Evolutionary conservation across 2,113 vertebrate species (phyloP).

Genomic region (Smithornis capensis): DNA sequence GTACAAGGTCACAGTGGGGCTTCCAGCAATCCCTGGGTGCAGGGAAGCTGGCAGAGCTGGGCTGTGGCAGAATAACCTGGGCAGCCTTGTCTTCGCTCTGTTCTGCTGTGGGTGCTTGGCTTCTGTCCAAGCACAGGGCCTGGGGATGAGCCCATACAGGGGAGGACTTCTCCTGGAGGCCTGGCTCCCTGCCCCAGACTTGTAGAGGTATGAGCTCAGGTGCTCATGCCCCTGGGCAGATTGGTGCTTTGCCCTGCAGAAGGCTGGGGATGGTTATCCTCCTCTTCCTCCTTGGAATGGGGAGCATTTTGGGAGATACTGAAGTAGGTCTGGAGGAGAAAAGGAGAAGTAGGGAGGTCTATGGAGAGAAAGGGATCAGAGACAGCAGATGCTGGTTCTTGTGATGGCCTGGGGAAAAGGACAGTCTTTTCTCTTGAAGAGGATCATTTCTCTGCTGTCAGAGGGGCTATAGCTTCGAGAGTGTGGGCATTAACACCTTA

Average conservation of each 20-base stretch:
- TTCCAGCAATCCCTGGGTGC: background rate
- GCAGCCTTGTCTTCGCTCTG: background rate
- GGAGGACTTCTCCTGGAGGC: background rate
- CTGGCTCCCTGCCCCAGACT: background rate
- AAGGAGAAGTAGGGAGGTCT: background rate
- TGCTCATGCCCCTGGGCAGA: fast-evolving
- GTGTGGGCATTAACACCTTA: background rate
- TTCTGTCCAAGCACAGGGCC: background rate
- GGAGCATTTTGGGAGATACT: background rate
- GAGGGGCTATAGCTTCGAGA: background rate
- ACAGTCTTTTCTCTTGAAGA: background rate
- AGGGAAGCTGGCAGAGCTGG: background rate
- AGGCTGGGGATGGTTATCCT: background rate
- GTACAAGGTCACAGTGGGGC: no score
- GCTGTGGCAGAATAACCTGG: background rate
- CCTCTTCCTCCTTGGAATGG: fast-evolving
- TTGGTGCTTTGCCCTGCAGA: background rate
- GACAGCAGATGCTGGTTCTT: background rate
- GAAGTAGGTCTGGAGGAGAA: background rate
- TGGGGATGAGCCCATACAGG: fast-evolving
- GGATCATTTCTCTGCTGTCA: background rate
- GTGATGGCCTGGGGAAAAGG: background rate
- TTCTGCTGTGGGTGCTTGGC: background rate
- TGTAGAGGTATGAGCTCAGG: background rate
- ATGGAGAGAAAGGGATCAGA: background rate